These are phyloP conservation scores for Hydropsyche tenuis DNA, from an alignment of 1,140 invertebrate species.

Conservation along the genomic window DNA sequence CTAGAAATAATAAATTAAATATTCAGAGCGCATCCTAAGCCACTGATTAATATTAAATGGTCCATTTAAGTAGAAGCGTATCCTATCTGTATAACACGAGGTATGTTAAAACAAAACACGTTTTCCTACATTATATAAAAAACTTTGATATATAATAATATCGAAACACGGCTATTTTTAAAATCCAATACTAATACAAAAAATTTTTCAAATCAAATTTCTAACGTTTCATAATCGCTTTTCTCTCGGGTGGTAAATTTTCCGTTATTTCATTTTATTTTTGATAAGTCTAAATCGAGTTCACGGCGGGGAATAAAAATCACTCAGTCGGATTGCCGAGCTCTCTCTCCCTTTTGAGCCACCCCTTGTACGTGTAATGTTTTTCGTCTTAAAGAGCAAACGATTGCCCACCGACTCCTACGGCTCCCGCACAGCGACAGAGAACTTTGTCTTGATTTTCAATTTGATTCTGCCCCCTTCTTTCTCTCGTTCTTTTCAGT, in stretches of 20 bases:
- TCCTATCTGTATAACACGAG: too few species aligned
- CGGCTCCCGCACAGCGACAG: too few species aligned
- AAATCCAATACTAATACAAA: too few species aligned
- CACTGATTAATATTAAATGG: conserved; percentile 23
- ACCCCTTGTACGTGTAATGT: conserved; percentile 41
- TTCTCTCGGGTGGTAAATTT: background rate
- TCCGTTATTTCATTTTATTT: background rate
- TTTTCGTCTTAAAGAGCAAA: conserved; percentile 45
- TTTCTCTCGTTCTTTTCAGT: too few species aligned
- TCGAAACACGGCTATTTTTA: too few species aligned
- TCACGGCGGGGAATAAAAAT: conserved; percentile 19
- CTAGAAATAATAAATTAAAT: background rate
- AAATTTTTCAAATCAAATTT: too few species aligned
- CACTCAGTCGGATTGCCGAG: conserved; percentile 39
- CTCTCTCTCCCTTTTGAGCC: background rate
- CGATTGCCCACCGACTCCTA: conserved; percentile 35
- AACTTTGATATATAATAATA: too few species aligned
- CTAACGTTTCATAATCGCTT: background rate
- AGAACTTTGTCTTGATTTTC: conserved; percentile 47
- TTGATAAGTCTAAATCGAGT: background rate
- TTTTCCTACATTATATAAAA: too few species aligned
- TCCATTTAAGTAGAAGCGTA: conserved; percentile 1
- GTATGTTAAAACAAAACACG: too few species aligned
- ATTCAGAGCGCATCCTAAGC: background rate
- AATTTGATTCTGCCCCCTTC: conserved; percentile 32